phyloP scores from a whole-genome alignment of 2,888 invertebrate genomes.

The Resseliella maxima region DNA sequence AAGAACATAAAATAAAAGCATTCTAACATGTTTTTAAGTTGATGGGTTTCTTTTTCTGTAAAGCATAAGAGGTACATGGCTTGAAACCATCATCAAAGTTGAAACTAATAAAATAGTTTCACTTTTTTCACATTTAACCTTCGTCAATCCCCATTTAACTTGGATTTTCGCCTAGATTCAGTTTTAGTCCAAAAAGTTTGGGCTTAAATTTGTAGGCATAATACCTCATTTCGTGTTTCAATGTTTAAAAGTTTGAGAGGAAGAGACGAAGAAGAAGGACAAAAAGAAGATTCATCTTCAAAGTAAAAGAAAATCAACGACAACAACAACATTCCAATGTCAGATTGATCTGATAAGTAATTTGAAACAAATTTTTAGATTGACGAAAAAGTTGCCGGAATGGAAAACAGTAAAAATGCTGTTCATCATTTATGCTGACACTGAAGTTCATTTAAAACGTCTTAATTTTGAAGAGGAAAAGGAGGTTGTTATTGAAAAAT shows the following conservation, averaged over 20 bases:
- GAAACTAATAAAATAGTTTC: conserved; percentile 24
- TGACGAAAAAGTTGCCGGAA: too few species aligned
- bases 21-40: too few species aligned
- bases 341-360: not conserved
- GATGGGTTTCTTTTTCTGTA: not conserved
- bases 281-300: too few species aligned
- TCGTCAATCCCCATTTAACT: not conserved
- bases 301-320: not conserved
- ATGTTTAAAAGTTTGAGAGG: too few species aligned
- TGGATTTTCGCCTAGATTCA: not conserved
- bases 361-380: not conserved
- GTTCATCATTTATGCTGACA: not conserved
- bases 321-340: conserved; percentile 6
- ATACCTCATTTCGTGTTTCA: too few species aligned
- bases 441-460: too few species aligned
- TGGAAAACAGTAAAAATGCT: not conserved
- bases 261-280: too few species aligned
- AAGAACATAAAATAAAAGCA: not conserved
- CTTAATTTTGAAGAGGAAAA: too few species aligned
- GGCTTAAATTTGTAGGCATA: too few species aligned
- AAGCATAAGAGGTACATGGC: not conserved
- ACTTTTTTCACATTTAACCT: not conserved
- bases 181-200: not conserved
- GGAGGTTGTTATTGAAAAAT: too few species aligned
- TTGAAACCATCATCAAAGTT: not conserved